Percentiles rank a stretch among this genome's conserved stretches.
These are phyloP conservation scores for Trichomycterus rosablanca DNA, from an alignment of 2,113 vertebrate species.

Conservation along the genomic window DNA sequence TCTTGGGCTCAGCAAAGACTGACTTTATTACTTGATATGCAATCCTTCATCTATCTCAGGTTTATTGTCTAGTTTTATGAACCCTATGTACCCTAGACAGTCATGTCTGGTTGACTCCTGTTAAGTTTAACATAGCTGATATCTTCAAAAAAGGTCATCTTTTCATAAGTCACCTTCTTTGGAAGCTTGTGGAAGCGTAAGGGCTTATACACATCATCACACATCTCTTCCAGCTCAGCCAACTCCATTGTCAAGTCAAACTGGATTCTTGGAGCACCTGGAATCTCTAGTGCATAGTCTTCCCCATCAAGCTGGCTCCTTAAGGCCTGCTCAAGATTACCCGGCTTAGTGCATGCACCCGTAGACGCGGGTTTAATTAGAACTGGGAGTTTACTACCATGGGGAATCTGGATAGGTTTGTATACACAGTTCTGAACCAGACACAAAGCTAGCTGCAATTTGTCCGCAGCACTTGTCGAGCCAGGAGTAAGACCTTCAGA, in stretches of 20 bases:
- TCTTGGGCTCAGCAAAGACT: too few relatives aligned
- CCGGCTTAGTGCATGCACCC: conserved; percentile 51
- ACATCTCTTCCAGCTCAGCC: conserved; percentile 74
- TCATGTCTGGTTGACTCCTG: too few relatives aligned
- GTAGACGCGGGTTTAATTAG: conserved; percentile 63
- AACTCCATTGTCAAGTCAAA: conserved; percentile 62
- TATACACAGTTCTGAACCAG: conserved; percentile 76
- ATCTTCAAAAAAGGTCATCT: too few relatives aligned
- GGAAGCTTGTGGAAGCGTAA: conserved; percentile 78
- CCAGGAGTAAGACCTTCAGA: conserved; percentile 56
- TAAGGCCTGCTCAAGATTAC: conserved; percentile 46
- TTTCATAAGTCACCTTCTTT: conserved; percentile 20
- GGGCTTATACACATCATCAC: conserved; percentile 82
- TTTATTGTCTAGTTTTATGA: too few relatives aligned
- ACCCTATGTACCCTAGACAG: too few relatives aligned
- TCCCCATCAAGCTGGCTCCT: conserved; percentile 36
- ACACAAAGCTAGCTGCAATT: conserved; percentile 74
- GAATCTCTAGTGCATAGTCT: conserved; percentile 49
- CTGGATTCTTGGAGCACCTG: conserved; percentile 62
- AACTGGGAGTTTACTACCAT: conserved; percentile 83
- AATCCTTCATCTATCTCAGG: too few relatives aligned
- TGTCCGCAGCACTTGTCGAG: conserved; percentile 44
- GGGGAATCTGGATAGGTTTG: conserved; percentile 75
- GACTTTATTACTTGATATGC: too few relatives aligned
- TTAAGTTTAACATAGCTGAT: too few relatives aligned